phyloP scores from a whole-genome alignment of 2,113 vertebrate species.

The Bubo blakistoni region DNA sequence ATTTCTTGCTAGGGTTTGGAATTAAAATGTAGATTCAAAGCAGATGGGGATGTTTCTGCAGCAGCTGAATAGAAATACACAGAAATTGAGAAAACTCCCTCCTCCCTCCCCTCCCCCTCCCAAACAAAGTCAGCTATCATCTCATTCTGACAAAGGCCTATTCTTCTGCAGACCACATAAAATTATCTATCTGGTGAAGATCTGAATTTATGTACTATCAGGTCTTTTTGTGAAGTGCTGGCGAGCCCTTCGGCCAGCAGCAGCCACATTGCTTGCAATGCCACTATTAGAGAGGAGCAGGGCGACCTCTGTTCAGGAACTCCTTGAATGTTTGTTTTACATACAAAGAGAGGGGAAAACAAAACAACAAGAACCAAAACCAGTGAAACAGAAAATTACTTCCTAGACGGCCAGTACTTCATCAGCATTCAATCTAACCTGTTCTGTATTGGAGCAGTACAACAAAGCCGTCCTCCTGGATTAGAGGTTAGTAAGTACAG shows the following conservation, averaged over 20 bases:
- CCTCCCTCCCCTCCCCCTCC: background rate
- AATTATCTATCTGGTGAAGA: background rate
- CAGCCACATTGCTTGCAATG: accelerated
- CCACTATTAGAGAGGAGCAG: background rate
- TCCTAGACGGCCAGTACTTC: slow-evolving; percentile 4
- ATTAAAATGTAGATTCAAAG: slow-evolving; percentile 53
- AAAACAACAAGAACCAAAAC: background rate
- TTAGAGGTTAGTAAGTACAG: background rate
- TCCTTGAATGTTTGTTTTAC: background rate
- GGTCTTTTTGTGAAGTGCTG: background rate
- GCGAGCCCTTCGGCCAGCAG: background rate
- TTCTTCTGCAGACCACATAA: slow-evolving; percentile 32
- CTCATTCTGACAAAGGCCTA: slow-evolving; percentile 16
- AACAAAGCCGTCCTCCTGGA: background rate
- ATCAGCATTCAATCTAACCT: background rate
- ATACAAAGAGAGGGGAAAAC: slow-evolving; percentile 2
- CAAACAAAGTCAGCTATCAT: slow-evolving; percentile 18
- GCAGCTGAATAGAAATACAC: slow-evolving; percentile 41
- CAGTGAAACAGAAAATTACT: background rate
- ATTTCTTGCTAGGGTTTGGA: slow-evolving; percentile 14
- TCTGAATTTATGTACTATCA: background rate
- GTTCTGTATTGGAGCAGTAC: background rate
- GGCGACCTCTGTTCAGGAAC: background rate
- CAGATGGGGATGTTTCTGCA: slow-evolving; percentile 57
- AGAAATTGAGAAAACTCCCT: slow-evolving; percentile 14